Evolutionary conservation across 2,888 invertebrate genomes (phyloP).

Genomic region (Dryobota labecula): DNA sequence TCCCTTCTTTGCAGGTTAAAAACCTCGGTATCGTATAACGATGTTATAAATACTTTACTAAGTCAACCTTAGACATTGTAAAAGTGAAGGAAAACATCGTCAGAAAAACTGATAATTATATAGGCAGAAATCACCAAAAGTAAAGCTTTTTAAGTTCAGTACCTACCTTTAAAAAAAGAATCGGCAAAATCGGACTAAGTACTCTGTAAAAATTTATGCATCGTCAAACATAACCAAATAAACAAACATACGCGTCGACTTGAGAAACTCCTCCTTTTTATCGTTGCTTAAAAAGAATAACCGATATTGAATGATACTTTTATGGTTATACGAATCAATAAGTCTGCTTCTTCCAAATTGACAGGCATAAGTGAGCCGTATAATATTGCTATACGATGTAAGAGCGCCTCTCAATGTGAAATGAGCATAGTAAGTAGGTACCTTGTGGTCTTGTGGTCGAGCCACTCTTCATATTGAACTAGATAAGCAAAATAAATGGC

Average conservation of each 20-base stretch:
- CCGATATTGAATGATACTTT: neutral
- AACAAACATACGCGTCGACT: no score
- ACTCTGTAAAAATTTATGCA: no score
- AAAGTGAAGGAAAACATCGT: neutral
- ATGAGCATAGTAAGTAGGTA: neutral
- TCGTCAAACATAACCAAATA: no score
- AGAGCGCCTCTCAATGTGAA: neutral
- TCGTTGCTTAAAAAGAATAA: no score
- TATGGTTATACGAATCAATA: neutral
- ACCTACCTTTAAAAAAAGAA: no score
- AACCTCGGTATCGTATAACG: neutral
- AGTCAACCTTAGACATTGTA: neutral
- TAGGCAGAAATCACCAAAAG: neutral
- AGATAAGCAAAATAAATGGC: constrained; percentile 3
- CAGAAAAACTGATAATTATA: neutral
- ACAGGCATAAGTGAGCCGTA: neutral
- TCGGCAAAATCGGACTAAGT: no score
- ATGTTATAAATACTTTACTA: neutral
- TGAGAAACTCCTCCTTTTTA: no score
- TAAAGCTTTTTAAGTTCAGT: no score
- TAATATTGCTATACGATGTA: no score
- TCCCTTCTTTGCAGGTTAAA: neutral
- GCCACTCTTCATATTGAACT: constrained; percentile 2
- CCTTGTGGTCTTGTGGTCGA: neutral
- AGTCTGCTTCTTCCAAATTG: neutral